Percentiles rank a stretch among this genome's conserved stretches.
phyloP scores from a whole-genome alignment of 2,888 invertebrate genomes.

The Acrobasis suavella region DNA sequence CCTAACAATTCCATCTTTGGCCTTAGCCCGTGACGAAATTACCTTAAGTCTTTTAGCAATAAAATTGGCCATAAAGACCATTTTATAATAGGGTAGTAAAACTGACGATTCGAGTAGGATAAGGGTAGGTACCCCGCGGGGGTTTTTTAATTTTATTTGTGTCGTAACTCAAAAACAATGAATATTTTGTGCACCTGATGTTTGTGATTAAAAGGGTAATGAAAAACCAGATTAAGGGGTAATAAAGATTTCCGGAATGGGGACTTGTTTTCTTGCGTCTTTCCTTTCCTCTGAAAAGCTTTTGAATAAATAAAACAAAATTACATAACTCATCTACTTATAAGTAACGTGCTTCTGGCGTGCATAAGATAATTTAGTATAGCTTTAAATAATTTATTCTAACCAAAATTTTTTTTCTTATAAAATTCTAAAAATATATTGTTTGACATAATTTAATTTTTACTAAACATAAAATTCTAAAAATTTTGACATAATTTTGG shows the following conservation, averaged over 20 bases:
- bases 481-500: too few relatives aligned
- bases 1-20: constrained; percentile 65
- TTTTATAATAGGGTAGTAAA: constrained; percentile 81
- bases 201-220: constrained; percentile 26
- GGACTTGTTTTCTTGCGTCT: constrained; percentile 36
- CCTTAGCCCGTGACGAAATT: constrained; percentile 75
- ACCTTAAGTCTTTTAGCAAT: constrained; percentile 79
- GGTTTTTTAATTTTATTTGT: constrained; percentile 73
- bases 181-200: constrained; percentile 56
- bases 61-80: constrained; percentile 78
- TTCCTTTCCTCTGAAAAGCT: not conserved
- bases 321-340: not conserved
- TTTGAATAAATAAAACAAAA: not conserved
- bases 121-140: constrained; percentile 48
- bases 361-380: too few relatives aligned
- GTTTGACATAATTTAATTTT: too few relatives aligned
- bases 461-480: too few relatives aligned
- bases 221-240: constrained; percentile 14
- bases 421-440: too few relatives aligned
- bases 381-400: too few relatives aligned
- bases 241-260: constrained; percentile 7
- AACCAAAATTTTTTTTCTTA: too few relatives aligned
- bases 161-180: constrained; percentile 56
- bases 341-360: too few relatives aligned
- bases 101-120: constrained; percentile 56